Percentiles rank a stretch among this genome's conserved stretches.
Conservation (phyloP, 2,113 vertebrate genomes). For the Lophochroa leadbeateri region DNA sequence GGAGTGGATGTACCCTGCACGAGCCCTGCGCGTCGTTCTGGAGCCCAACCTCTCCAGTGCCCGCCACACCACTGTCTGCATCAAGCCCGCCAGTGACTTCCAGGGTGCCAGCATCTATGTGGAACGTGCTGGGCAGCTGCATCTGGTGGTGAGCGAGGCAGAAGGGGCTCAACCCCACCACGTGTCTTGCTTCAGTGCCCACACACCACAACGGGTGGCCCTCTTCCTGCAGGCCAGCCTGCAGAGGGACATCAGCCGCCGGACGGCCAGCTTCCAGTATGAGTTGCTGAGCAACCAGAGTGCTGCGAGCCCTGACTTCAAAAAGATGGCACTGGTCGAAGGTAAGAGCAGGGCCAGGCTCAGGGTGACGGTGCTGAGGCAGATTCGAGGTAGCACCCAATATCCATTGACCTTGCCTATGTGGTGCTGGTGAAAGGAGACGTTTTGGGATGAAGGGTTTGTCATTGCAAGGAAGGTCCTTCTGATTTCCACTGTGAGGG, state of each 20-base stretch:
- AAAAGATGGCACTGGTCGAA: slow-evolving; percentile 16
- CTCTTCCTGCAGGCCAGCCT: slow-evolving; percentile 81
- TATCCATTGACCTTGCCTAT: fast-evolving
- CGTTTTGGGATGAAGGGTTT: not conserved
- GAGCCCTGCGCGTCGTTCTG: slow-evolving; percentile 75
- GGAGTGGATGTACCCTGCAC: slow-evolving; percentile 77
- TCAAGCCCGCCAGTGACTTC: slow-evolving; percentile 73
- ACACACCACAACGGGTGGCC: slow-evolving; percentile 38
- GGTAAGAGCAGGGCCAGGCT: slow-evolving; percentile 49
- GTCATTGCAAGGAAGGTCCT: not conserved
- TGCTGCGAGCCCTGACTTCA: not conserved
- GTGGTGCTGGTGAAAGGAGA: not conserved
- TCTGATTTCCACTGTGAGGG: not conserved
- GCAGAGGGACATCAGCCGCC: slow-evolving; percentile 67
- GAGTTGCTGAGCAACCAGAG: slow-evolving; percentile 76
- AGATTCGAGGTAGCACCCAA: not conserved
- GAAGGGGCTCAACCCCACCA: slow-evolving; percentile 8
- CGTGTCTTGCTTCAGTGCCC: slow-evolving; percentile 76
- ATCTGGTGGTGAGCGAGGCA: slow-evolving; percentile 65
- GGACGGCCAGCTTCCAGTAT: slow-evolving; percentile 77
- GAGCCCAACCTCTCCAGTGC: slow-evolving; percentile 74
- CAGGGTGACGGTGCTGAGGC: fast-evolving
- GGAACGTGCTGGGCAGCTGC: slow-evolving; percentile 70
- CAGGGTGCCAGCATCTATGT: slow-evolving; percentile 75
- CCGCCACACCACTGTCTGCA: slow-evolving; percentile 66